Base-by-base conservation (phyloP, 2,113 vertebrate species). In the Syngnathus scovelli region DNA sequence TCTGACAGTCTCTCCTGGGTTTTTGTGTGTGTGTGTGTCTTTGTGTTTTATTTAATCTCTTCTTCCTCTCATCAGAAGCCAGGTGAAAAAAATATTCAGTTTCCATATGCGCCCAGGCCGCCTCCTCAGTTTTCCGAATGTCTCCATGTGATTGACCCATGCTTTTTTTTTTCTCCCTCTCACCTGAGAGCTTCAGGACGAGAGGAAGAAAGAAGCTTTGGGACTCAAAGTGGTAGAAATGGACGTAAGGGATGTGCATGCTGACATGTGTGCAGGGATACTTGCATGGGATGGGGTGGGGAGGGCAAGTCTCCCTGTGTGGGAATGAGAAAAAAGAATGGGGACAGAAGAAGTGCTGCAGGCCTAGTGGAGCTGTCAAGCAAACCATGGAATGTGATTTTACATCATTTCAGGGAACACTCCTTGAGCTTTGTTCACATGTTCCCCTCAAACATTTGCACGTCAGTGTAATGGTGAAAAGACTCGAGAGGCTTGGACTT, bases 61-160 rank as follows among this genome's bases (percentile, higher is more conserved):
- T 75, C 68, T 62, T 70, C 58, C 64, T 85, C 76, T 85, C 67
- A 84, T 86, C 77, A 83, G 66, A 73, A 68, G 48, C 74, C 83
- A 83, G 82, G 75, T 87, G 76, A 82, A 69, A 79, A 65, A 82
- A 85, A 85, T 82, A 82, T 85, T 79, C 74, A 27, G 59, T 86
- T 86, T 80, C 78, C 73, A 75, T 80, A 72, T 41, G 69, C 74
- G 78, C 66, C 69, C 61, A n/a, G 27, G 33, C 72, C 69, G 51
- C 44, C 44, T 64, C 77, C 65, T 52, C 65, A 41, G 60, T 70
- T 75, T 73, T 72, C 78, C 39, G 76, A 77, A 64, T 85, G 84
- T 84, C 84, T 86, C 77, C 66, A 81, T 84, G 81, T 78, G 69
- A 81, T 83, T 66, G 72, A 76, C 61, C 66, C 73, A 78, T 70